phyloP scores from a whole-genome alignment of 1,140 invertebrate genomes.

The Bradynema listronoti region DNA sequence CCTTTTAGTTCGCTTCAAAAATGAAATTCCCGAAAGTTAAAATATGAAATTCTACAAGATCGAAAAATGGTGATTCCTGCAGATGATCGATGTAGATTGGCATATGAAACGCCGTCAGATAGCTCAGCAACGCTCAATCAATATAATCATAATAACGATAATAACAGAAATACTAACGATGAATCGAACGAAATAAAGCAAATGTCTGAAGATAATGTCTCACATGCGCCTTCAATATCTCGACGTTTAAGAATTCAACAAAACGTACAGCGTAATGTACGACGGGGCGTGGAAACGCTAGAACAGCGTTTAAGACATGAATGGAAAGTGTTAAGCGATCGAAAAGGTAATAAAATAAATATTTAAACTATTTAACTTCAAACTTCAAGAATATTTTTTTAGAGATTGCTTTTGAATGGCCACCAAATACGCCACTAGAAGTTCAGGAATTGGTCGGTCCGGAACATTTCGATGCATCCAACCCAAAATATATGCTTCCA shows the following conservation, averaged over 20 bases:
- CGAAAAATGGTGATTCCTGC: too few relatives aligned
- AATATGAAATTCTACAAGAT: too few relatives aligned
- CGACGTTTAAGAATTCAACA: neutral
- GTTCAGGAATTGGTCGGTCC: slow-evolving; percentile 49
- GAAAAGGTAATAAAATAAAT: neutral
- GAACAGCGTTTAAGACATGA: neutral
- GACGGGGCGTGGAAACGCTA: slow-evolving; percentile 2
- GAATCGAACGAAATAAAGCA: too few relatives aligned
- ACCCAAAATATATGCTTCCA: slow-evolving; percentile 46
- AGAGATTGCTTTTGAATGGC: slow-evolving; percentile 52
- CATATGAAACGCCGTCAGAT: too few relatives aligned
- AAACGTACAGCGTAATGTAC: slow-evolving; percentile 1
- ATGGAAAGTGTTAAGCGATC: neutral
- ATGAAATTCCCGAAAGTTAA: too few relatives aligned
- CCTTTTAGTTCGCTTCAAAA: too few relatives aligned
- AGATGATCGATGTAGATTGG: too few relatives aligned
- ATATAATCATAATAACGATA: too few relatives aligned
- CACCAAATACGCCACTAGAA: slow-evolving; percentile 46
- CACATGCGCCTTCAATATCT: too few relatives aligned
- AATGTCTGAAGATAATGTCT: too few relatives aligned
- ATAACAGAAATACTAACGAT: too few relatives aligned
- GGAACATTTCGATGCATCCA: slow-evolving; percentile 41
- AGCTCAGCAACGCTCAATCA: too few relatives aligned
- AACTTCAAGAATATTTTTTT: slow-evolving; percentile 13
- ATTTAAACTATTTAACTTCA: neutral